Base-by-base conservation (phyloP, 30 jellyfish, hydroid and myxozoan species). In the Aurelia coerulea region DNA sequence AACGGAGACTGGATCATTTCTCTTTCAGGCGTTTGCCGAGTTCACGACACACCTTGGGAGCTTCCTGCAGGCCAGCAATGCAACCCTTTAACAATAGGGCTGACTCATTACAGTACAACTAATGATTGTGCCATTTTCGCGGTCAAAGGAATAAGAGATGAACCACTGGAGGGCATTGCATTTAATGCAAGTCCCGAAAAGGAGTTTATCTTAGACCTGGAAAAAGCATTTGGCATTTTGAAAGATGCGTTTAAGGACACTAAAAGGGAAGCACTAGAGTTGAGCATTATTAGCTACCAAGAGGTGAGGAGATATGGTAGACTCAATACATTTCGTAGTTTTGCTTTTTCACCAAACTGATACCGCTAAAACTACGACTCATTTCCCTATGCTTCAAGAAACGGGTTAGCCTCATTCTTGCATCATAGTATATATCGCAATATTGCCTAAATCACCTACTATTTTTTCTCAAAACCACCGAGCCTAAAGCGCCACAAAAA, bases 41-140 rank as follows among this genome's bases (percentile, higher is more conserved):
- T 79, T 2, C 90, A 79, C 79, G 65, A 79, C 31, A 79, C 82
- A 3, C 90, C 90, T 10, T 79, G 90, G 90, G 90, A 79, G 46
- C 78, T 64, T 68, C 90, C 90, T 8, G 81, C 49, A 32, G 90
- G 90, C n/a, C 78, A 65, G 51, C 33, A 42, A 14, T 52, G 63
- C 73, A 68, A 79, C 59, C 81, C 90, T 2, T 46, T 65, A 4
- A 70, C 49, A 4, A 2, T 79, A 53, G 90, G 80, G 9, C 34
- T 79, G 41, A 60, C 90, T 35, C 81, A 79, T 46, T 79, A 79
- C 90, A 5, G 51, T 12, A 79, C 90, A 32, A 63, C 90, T 14
- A 79, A 79, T 41, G 90, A 79, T 56, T 79, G 90, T 46, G 90
- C 81, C 11, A 52, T 79, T 16, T 66, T 35, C 62, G 73, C 81